phyloP scores from a whole-genome alignment of 2,113 vertebrate genomes.

The Toxotes jaculatrix region DNA sequence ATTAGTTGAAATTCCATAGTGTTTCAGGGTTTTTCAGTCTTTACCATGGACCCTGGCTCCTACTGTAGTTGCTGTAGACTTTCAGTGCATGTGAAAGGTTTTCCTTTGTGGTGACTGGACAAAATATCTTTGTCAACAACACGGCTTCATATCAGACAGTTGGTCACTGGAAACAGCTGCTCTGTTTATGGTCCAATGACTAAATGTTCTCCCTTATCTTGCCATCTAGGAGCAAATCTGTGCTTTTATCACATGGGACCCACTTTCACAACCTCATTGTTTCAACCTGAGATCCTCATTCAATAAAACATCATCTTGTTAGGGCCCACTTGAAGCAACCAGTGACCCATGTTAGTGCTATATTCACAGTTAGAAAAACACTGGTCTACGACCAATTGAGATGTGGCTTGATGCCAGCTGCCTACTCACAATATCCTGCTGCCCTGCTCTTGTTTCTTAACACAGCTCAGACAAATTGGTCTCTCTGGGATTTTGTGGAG shows the following conservation, averaged over 20 bases:
- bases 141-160: not conserved
- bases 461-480: constrained; percentile 68
- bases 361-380: constrained; percentile 63
- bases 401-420: constrained; percentile 61
- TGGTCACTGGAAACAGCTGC: constrained; percentile 21
- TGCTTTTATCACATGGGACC: constrained; percentile 43
- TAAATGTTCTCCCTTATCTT: constrained; percentile 28
- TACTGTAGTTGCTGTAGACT: not conserved
- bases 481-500: constrained; percentile 62
- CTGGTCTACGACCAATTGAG: constrained; percentile 52
- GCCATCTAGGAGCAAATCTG: constrained; percentile 26
- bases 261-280: constrained; percentile 34
- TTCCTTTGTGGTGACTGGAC: not conserved
- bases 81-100: constrained; percentile 1
- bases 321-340: constrained; percentile 49
- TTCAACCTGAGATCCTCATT: constrained; percentile 54
- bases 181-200: constrained; percentile 36
- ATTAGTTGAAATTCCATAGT: not conserved
- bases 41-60: not conserved
- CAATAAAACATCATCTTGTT: constrained; percentile 52
- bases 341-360: constrained; percentile 51
- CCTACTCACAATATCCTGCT: constrained; percentile 51
- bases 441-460: constrained; percentile 52
- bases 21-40: not conserved
- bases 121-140: constrained; percentile 5